Evolutionary conservation across 2,888 invertebrate genomes (phyloP).

Genomic region (Dusona sp.): DNA sequence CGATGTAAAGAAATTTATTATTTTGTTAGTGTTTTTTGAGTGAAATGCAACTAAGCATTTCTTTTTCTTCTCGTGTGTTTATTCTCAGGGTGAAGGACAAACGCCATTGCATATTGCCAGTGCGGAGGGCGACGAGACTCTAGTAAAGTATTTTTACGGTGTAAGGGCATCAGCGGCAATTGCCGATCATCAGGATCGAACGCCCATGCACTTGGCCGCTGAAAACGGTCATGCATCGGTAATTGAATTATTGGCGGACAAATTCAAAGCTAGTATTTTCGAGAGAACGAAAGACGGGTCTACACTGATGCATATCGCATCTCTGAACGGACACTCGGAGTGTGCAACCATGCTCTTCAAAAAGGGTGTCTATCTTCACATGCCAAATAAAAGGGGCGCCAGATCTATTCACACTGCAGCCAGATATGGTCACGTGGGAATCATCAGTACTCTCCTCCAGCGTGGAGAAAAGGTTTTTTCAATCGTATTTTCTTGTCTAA

Average conservation of each 20-base stretch:
- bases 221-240: slow-evolving; percentile 98
- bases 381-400: slow-evolving; percentile 99
- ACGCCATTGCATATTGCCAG: slow-evolving; percentile 98
- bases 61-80: slow-evolving; percentile 9
- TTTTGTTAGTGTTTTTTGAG: too few relatives aligned
- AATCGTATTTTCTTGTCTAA: neutral
- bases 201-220: slow-evolving; percentile 98
- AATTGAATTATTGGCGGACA: slow-evolving; percentile 98
- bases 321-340: slow-evolving; percentile 98
- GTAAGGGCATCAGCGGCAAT: slow-evolving; percentile 97
- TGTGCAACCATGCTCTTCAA: slow-evolving; percentile 99
- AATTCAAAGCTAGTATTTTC: slow-evolving; percentile 98
- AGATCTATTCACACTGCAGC: slow-evolving; percentile 99
- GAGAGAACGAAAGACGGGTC: slow-evolving; percentile 99
- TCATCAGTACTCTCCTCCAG: slow-evolving; percentile 97
- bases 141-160: slow-evolving; percentile 98
- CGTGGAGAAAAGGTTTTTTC: slow-evolving; percentile 95
- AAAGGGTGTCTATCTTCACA: slow-evolving; percentile 99
- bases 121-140: slow-evolving; percentile 96
- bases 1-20: too few relatives aligned
- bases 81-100: slow-evolving; percentile 92
- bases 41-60: neutral
- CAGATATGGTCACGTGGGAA: slow-evolving; percentile 97
- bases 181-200: slow-evolving; percentile 98
- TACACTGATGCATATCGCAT: slow-evolving; percentile 99